These are phyloP conservation scores for Chesias legatella DNA, from an alignment of 2,888 invertebrate genomes.

Conservation along the genomic window DNA sequence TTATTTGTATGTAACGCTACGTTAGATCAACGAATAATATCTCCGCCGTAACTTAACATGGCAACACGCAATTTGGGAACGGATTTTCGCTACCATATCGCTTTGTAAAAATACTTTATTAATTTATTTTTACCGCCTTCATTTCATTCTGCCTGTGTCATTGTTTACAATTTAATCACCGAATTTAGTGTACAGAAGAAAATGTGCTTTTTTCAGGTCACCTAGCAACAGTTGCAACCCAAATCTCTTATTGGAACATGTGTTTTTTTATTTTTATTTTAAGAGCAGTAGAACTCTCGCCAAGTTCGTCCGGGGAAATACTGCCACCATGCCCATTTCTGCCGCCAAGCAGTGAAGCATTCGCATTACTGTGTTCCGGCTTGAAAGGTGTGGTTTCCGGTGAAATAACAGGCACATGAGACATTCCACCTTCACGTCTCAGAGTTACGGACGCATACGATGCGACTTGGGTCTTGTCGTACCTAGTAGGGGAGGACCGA, in stretches of 20 bases:
- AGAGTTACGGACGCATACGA: no score
- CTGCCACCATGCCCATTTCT: no score
- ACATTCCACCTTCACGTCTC: no score
- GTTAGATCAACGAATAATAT: conserved; percentile 34
- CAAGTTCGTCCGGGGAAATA: no score
- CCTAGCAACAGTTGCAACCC: conserved; percentile 9
- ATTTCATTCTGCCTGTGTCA: conserved; percentile 38
- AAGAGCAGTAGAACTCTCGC: no score
- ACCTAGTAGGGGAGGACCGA: no score
- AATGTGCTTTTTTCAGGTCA: conserved; percentile 14
- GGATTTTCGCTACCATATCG: conserved; percentile 30
- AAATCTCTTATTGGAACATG: conserved; percentile 13
- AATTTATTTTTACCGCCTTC: conserved; percentile 12
- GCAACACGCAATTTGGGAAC: conserved; percentile 45
- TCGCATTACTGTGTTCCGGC: no score
- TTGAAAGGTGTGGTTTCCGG: no score
- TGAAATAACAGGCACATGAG: no score
- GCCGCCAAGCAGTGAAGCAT: no score
- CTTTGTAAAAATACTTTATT: conserved; percentile 25
- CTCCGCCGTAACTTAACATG: conserved; percentile 33
- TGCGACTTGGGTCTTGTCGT: no score
- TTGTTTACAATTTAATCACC: conserved; percentile 20
- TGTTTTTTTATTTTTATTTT: no score
- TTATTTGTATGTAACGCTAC: conserved; percentile 32
- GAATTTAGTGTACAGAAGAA: conserved; percentile 7